These are phyloP conservation scores for Pteromalus puparum DNA, from an alignment of 1,140 invertebrate genomes.

Conservation along the genomic window DNA sequence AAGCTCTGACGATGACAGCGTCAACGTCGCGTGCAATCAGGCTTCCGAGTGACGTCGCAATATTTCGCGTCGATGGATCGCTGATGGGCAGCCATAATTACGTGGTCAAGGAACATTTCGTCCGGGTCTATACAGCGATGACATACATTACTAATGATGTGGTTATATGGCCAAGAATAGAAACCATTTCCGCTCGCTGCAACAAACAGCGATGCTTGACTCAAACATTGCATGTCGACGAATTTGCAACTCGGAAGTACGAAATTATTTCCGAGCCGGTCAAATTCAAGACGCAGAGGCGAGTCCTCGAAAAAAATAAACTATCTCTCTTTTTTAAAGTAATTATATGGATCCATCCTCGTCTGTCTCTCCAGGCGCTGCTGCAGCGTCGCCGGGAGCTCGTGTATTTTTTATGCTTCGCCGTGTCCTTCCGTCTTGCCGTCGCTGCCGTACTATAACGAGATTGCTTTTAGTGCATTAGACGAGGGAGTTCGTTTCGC, in stretches of 20 bases:
- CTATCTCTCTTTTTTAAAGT: not conserved
- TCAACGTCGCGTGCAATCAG: not conserved
- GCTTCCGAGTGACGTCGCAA: not conserved
- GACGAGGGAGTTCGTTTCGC: conserved; percentile 20
- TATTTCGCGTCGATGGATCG: conserved; percentile 8
- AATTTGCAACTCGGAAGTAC: too few species aligned
- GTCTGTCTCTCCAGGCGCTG: not conserved
- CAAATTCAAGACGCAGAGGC: not conserved
- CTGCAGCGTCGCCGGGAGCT: not conserved
- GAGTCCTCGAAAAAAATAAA: not conserved
- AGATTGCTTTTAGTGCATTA: conserved; percentile 45
- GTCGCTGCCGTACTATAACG: conserved; percentile 12
- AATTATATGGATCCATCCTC: not conserved
- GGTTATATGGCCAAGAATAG: too few species aligned
- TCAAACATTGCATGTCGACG: too few species aligned
- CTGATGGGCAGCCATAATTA: conserved; percentile 29
- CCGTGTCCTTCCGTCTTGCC: conserved; percentile 1
- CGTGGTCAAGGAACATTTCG: not conserved
- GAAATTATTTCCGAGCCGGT: too few species aligned
- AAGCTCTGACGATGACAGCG: not conserved
- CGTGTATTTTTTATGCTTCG: conserved; percentile 16
- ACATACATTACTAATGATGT: too few species aligned
- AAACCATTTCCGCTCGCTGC: too few species aligned
- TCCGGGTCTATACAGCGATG: not conserved
- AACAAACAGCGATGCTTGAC: too few species aligned